phyloP scores from a whole-genome alignment of 2,888 invertebrate species.

The Dastarcus helophoroides region DNA sequence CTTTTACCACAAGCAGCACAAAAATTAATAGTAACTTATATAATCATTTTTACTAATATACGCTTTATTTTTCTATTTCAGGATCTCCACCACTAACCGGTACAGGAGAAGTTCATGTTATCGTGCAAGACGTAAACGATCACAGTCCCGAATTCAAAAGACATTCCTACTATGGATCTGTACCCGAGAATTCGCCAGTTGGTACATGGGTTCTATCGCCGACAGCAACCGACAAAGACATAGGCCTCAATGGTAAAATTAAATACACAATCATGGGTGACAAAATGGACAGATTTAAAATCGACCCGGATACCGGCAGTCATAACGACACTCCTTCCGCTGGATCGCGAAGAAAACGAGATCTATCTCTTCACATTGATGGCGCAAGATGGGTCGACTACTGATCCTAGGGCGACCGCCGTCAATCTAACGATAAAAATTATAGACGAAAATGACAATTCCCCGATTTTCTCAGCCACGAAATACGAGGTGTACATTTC shows the following conservation, averaged over 20 bases:
- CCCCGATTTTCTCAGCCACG: constrained; percentile 62
- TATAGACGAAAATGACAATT: constrained; percentile 76
- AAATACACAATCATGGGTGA: constrained; percentile 77
- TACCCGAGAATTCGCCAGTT: constrained; percentile 71
- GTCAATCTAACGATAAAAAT: constrained; percentile 73
- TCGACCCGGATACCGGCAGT: constrained; percentile 69
- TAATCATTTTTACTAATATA: too few species aligned
- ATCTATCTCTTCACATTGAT: constrained; percentile 71
- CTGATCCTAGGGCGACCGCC: constrained; percentile 70
- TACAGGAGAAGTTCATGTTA: constrained; percentile 77
- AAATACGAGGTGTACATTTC: constrained; percentile 73
- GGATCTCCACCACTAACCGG: constrained; percentile 88
- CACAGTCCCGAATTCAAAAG: constrained; percentile 81
- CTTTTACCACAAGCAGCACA: too few species aligned
- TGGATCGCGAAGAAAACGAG: constrained; percentile 71
- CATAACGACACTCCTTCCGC: constrained; percentile 57
- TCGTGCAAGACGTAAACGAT: constrained; percentile 91
- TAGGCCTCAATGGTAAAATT: constrained; percentile 76
- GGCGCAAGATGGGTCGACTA: constrained; percentile 81
- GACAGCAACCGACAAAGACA: constrained; percentile 69
- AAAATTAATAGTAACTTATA: too few species aligned
- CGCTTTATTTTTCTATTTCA: constrained; percentile 39
- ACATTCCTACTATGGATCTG: constrained; percentile 64
- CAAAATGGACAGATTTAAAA: constrained; percentile 66
- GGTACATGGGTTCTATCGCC: constrained; percentile 70